phyloP scores from a whole-genome alignment of 2,888 invertebrate species.

The Agrotis exclamationis region DNA sequence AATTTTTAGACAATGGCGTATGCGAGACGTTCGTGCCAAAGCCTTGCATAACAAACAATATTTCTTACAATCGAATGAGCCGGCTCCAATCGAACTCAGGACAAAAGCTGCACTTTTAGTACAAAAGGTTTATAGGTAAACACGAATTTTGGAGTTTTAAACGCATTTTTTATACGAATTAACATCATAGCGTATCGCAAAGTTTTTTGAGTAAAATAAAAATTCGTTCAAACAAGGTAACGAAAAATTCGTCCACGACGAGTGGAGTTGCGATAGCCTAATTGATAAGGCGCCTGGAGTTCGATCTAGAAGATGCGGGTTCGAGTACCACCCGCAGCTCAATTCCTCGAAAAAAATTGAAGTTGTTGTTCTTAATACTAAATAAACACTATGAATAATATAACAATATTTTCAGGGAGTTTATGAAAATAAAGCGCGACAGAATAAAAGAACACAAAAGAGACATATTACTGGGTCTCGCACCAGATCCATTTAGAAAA shows the following conservation, averaged over 20 bases:
- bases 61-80: conserved; percentile 42
- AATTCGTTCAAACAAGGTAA: too few relatives aligned
- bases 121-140: conserved; percentile 70
- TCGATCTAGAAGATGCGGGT: too few relatives aligned
- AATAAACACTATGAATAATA: background rate
- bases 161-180: too few relatives aligned
- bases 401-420: conserved; percentile 58
- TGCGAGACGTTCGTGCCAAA: conserved; percentile 54
- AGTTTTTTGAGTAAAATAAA: too few relatives aligned
- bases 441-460: conserved; percentile 48
- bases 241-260: too few relatives aligned
- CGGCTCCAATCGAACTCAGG: conserved; percentile 58
- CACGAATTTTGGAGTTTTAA: too few relatives aligned
- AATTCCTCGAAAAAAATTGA: too few relatives aligned
- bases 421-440: conserved; percentile 71
- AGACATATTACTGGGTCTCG: conserved; percentile 68
- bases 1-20: conserved; percentile 65
- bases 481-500: conserved; percentile 62
- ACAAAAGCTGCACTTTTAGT: conserved; percentile 66
- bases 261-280: too few relatives aligned
- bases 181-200: too few relatives aligned
- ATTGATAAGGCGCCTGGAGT: too few relatives aligned
- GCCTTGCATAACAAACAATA: conserved; percentile 54
- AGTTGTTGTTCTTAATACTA: background rate
- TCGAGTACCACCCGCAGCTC: too few relatives aligned